Percentiles rank a stretch among this genome's conserved stretches.
Evolutionary conservation across 2,113 vertebrate species (phyloP).

Genomic region (Agelaius tricolor): DNA sequence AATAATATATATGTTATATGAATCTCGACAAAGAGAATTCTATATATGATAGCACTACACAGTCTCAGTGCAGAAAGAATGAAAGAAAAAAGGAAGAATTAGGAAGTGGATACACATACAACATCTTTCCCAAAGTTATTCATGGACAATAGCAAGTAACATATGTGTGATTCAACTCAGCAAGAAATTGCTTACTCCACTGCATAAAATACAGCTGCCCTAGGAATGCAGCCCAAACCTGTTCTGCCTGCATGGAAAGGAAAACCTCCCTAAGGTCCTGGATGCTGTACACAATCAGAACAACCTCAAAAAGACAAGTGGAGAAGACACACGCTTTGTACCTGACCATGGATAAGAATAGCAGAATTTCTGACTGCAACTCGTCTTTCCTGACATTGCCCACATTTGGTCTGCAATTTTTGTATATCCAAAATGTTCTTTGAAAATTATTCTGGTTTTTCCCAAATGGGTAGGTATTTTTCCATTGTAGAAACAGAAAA

Average conservation of each 20-base stretch:
- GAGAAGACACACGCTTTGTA: background rate
- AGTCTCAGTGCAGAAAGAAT: background rate
- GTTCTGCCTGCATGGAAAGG: background rate
- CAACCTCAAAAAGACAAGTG: background rate
- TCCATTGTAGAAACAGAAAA: background rate
- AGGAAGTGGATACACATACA: background rate
- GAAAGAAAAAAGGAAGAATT: background rate
- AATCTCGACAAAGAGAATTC: background rate
- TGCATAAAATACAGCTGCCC: background rate
- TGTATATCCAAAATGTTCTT: background rate
- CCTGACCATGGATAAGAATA: background rate
- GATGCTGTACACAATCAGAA: background rate
- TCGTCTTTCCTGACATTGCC: background rate
- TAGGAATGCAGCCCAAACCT: background rate
- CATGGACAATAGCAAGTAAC: background rate
- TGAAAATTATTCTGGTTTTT: background rate
- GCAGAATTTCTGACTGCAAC: background rate
- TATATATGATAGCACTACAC: background rate
- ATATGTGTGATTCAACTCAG: background rate
- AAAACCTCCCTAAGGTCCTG: background rate
- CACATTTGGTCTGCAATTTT: background rate
- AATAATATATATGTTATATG: background rate
- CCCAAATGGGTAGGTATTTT: background rate
- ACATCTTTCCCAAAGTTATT: background rate
- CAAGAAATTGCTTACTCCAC: background rate